These are phyloP conservation scores for Torymus aiolomorphi DNA, from an alignment of 2,888 invertebrate species.

Conservation along the genomic window DNA sequence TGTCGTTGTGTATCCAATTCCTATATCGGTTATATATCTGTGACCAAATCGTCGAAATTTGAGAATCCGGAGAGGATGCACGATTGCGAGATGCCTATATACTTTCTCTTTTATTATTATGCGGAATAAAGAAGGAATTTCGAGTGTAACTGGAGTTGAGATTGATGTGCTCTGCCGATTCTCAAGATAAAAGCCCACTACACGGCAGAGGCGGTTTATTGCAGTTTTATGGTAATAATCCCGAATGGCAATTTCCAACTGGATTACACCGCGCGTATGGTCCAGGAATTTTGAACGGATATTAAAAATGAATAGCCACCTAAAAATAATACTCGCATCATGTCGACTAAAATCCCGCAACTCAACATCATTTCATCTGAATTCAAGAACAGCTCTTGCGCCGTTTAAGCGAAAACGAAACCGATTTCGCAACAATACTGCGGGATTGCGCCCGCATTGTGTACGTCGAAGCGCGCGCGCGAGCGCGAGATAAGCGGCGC, in stretches of 20 bases:
- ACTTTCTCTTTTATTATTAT: slow-evolving; percentile 22
- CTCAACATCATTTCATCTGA: too few relatives aligned
- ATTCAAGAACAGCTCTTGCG: not conserved
- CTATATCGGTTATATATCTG: not conserved
- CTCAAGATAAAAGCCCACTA: slow-evolving; percentile 22
- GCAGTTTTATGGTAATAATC: slow-evolving; percentile 34
- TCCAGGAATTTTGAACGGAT: not conserved
- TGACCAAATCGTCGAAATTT: slow-evolving; percentile 17
- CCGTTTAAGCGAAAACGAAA: too few relatives aligned
- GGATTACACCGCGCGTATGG: not conserved
- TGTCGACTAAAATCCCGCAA: too few relatives aligned
- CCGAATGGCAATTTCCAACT: not conserved
- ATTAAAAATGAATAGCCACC: slow-evolving; percentile 9
- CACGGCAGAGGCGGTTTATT: slow-evolving; percentile 33
- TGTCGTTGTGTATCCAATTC: too few relatives aligned
- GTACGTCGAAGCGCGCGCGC: not conserved
- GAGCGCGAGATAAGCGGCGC: slow-evolving; percentile 40
- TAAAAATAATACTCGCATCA: too few relatives aligned
- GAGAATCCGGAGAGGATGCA: not conserved
- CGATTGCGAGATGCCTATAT: slow-evolving; percentile 5
- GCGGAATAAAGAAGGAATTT: slow-evolving; percentile 5
- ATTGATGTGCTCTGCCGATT: slow-evolving; percentile 26
- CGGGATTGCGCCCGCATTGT: too few relatives aligned
- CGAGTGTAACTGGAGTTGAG: not conserved
- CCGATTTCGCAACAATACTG: too few relatives aligned